Conservation (phyloP, 2,888 invertebrate species). For the Hanleya hanleyi region DNA sequence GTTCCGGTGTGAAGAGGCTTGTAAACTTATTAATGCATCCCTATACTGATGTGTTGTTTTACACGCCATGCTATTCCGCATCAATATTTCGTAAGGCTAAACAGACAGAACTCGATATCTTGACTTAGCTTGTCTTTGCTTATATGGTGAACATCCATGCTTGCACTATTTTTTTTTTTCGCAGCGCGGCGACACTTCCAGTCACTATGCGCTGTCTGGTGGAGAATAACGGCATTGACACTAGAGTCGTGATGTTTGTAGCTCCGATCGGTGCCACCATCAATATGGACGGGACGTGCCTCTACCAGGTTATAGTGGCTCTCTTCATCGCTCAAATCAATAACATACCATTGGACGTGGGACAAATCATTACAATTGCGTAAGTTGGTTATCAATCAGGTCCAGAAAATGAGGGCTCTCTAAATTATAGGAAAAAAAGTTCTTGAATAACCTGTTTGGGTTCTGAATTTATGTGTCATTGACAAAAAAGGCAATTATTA, state of each 20-base stretch:
- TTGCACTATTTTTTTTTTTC: slow-evolving; percentile 88
- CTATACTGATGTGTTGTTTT: slow-evolving; percentile 93
- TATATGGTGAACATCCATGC: too few relatives aligned
- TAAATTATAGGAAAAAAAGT: too few relatives aligned
- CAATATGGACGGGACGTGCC: slow-evolving; percentile 95
- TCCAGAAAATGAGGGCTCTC: too few relatives aligned
- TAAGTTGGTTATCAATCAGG: too few relatives aligned
- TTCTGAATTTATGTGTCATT: too few relatives aligned
- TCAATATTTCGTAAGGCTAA: slow-evolving; percentile 84
- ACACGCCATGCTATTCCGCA: slow-evolving; percentile 89
- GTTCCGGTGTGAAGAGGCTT: slow-evolving; percentile 95
- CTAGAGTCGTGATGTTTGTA: slow-evolving; percentile 88
- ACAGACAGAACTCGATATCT: too few relatives aligned
- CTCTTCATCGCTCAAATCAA: slow-evolving; percentile 91
- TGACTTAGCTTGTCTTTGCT: too few relatives aligned
- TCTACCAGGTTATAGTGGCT: slow-evolving; percentile 93
- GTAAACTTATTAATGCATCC: slow-evolving; percentile 96
- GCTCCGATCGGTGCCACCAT: slow-evolving; percentile 96
- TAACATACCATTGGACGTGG: slow-evolving; percentile 83
- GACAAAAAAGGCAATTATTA: too few relatives aligned
- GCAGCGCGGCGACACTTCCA: slow-evolving; percentile 85
- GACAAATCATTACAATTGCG: slow-evolving; percentile 89
- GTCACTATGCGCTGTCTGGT: slow-evolving; percentile 93
- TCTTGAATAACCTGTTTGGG: too few relatives aligned
- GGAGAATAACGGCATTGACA: slow-evolving; percentile 86